Evolutionary conservation across 1,140 invertebrate species (phyloP), one percentile per base, ranked within the genome.

Genomic region (Homalodisca vitripennis): DNA sequence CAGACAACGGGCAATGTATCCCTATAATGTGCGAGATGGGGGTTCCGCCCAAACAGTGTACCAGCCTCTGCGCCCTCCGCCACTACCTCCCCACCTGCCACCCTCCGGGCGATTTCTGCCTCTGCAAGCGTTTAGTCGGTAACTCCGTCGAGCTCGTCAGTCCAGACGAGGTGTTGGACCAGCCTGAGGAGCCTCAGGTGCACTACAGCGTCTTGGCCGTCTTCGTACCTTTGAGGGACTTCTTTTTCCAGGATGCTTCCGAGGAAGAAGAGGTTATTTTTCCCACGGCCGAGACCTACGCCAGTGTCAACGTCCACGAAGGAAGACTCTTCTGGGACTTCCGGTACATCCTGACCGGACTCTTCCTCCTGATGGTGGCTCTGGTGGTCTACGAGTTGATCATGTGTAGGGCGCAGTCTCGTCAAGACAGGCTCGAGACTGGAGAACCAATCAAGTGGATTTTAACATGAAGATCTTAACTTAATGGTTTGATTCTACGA

Each of bases 301-400:
- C 41, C 20, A 20, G 48, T 20, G 63, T 66, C n/a, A 66, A 66
- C 22, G 63, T 66, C 14, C 63, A 66, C 34, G 63, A 66, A 20
- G 63, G 63, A 1, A 46, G 63, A 46, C 63, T 66, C 32, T 66
- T 66, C 63, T 66, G 41, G 24, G 32, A 20, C 24, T 66, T 66
- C 32, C 32, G 32, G 6, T 66, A 66, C 32, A 66, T 66, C 22
- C 34, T 66, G 20, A 47, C 63, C n/a, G 63, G 63, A 10, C 63
- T 66, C 32, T 47, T 66, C n/a, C 32, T 66, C n/a, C 34, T 66
- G n/a, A 66, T 66, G 34, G 12, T 66, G 1, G 12, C 26, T 24
- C 22, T 66, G 34, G 27, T 66, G 6, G 32, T 46, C 2, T 66
- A 66, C 34, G 63, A 66, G 41, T 13, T 66, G 12, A 26, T 66